phyloP scores from a whole-genome alignment of 2,888 invertebrate genomes.

The Cyclophora albipunctata region DNA sequence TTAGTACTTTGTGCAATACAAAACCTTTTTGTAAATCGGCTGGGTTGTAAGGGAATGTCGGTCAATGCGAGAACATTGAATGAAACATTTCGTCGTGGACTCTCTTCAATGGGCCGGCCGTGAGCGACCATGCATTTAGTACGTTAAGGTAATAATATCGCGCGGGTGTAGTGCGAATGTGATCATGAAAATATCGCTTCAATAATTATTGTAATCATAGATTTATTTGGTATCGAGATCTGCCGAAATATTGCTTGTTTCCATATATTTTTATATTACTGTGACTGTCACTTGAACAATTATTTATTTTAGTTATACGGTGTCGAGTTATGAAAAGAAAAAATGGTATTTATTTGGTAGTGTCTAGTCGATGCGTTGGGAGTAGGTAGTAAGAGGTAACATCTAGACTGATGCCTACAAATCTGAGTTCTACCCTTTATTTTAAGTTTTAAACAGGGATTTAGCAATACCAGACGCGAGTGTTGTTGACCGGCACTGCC shows the following conservation, averaged over 20 bases:
- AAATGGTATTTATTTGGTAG: conserved; percentile 56
- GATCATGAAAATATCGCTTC: conserved; percentile 60
- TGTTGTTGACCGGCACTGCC: not conserved
- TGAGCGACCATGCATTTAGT: conserved; percentile 33
- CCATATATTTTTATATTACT: conserved; percentile 43
- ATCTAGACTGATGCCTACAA: conserved; percentile 50
- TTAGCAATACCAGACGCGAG: conserved; percentile 56
- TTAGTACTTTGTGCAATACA: too few species aligned
- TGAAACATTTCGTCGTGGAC: conserved; percentile 40
- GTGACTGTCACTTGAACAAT: conserved; percentile 44
- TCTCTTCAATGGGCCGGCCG: conserved; percentile 7
- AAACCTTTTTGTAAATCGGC: too few species aligned
- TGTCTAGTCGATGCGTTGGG: conserved; percentile 56
- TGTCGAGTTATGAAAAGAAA: conserved; percentile 27
- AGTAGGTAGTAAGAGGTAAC: conserved; percentile 37
- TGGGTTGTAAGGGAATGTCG: conserved; percentile 51
- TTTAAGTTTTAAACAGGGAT: conserved; percentile 49
- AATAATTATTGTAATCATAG: conserved; percentile 51
- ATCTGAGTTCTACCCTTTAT: conserved; percentile 36
- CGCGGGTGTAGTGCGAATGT: conserved; percentile 49
- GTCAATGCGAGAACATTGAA: conserved; percentile 56
- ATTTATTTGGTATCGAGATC: conserved; percentile 57
- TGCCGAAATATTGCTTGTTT: conserved; percentile 55
- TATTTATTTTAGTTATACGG: conserved; percentile 60
- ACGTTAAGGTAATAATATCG: conserved; percentile 45